Evolutionary conservation across 2,113 vertebrate species (phyloP).

Genomic region (Brachyistius frenatus): DNA sequence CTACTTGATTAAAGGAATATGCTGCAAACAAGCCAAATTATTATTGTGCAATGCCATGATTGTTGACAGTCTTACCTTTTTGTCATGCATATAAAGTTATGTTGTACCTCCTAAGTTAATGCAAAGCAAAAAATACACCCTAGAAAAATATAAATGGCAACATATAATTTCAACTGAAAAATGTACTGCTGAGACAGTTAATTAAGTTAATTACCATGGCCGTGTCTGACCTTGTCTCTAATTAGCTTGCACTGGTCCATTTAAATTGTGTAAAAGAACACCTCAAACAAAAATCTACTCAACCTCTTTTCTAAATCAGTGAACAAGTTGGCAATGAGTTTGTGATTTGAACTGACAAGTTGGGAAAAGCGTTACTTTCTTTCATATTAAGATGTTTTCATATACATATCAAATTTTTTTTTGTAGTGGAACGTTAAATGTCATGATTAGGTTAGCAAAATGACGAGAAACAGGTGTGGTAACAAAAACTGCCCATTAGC

Average conservation of each 20-base stretch:
- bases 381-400: not conserved
- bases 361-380: not conserved
- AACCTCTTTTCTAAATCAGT: not conserved
- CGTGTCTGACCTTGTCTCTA: not conserved
- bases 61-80: constrained; percentile 9
- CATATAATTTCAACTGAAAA: not conserved
- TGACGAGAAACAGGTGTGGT: too few species aligned
- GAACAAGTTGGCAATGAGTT: not conserved
- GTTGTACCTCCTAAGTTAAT: not conserved
- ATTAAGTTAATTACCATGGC: not conserved
- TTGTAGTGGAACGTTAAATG: too few species aligned
- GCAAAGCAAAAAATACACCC: constrained; percentile 4
- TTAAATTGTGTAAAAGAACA: not conserved
- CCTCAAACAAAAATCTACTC: not conserved
- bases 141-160: not conserved
- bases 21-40: constrained; percentile 18
- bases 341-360: not conserved
- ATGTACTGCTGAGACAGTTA: not conserved
- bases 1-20: constrained; percentile 37
- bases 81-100: constrained; percentile 19
- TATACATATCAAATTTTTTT: too few species aligned
- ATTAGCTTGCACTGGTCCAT: not conserved
- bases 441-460: too few species aligned
- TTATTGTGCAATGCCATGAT: constrained; percentile 9
- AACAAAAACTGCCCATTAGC: too few species aligned